Percentiles rank a stretch among this genome's conserved stretches.
phyloP scores from a whole-genome alignment of 2,888 invertebrate species.

The Euphydryas editha region DNA sequence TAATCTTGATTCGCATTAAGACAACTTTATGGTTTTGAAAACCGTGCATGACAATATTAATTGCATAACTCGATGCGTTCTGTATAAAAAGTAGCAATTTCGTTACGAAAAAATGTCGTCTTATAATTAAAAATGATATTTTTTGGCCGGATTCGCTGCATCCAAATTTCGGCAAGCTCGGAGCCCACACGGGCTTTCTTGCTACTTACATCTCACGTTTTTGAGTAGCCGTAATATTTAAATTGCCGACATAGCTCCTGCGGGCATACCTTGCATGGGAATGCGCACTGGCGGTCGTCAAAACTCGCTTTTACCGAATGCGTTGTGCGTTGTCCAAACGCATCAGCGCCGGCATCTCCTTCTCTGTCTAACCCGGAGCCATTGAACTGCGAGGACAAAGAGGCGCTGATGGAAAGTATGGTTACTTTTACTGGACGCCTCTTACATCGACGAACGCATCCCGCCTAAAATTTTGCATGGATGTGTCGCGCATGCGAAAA shows the following conservation, averaged over 20 bases:
- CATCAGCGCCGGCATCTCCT: constrained; percentile 58
- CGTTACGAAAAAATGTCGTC: constrained; percentile 77
- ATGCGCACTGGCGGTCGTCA: constrained; percentile 76
- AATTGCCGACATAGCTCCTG: constrained; percentile 81
- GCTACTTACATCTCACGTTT: constrained; percentile 81
- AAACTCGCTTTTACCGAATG: constrained; percentile 81
- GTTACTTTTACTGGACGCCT: constrained; percentile 68
- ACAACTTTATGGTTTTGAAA: constrained; percentile 49
- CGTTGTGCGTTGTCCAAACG: constrained; percentile 72
- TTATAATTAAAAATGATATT: constrained; percentile 62
- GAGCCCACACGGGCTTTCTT: constrained; percentile 79
- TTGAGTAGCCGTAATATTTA: constrained; percentile 82
- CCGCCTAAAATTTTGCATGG: constrained; percentile 83
- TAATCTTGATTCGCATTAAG: constrained; percentile 69
- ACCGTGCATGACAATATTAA: constrained; percentile 63
- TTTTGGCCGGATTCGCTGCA: constrained; percentile 70
- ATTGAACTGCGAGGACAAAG: constrained; percentile 63
- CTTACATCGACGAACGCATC: constrained; percentile 77
- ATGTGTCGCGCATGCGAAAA: constrained; percentile 80
- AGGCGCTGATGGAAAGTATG: constrained; percentile 68
- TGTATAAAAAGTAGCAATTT: constrained; percentile 64
- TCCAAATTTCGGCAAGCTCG: constrained; percentile 67
- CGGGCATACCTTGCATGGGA: constrained; percentile 82
- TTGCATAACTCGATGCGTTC: constrained; percentile 56
- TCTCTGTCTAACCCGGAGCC: constrained; percentile 71